phyloP scores from a whole-genome alignment of 2,888 invertebrate species.

The Schizaphis graminum region DNA sequence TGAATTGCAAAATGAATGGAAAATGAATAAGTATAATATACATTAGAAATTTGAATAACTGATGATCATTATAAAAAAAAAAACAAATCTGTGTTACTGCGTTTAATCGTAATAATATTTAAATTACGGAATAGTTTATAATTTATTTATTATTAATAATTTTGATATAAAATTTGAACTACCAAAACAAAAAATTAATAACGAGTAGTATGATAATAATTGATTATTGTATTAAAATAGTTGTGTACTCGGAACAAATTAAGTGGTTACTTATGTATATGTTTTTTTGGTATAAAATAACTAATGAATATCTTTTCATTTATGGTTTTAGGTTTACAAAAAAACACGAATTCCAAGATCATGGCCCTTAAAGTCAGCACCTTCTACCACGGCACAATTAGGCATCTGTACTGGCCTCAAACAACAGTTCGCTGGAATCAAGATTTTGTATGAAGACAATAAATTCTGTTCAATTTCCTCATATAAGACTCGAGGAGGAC shows the following conservation, averaged over 20 bases:
- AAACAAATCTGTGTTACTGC: background rate
- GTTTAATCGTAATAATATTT: background rate
- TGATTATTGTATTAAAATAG: background rate
- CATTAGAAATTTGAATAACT: background rate
- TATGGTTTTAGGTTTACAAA: slow-evolving; percentile 52
- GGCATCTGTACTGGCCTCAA: slow-evolving; percentile 64
- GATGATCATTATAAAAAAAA: background rate
- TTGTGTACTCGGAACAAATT: background rate
- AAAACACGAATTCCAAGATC: slow-evolving; percentile 21
- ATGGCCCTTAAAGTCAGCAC: slow-evolving; percentile 33
- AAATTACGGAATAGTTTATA: background rate
- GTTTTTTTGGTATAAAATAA: background rate
- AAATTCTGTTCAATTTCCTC: slow-evolving; percentile 37
- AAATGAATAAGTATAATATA: background rate
- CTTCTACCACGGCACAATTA: slow-evolving; percentile 43
- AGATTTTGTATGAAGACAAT: slow-evolving; percentile 22
- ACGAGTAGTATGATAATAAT: background rate
- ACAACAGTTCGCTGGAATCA: slow-evolving; percentile 61
- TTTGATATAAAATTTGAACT: background rate
- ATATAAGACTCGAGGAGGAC: background rate
- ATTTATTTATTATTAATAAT: background rate
- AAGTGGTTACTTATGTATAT: too few relatives aligned
- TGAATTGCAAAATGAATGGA: slow-evolving; percentile 47
- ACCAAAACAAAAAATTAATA: background rate
- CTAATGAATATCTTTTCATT: background rate